phyloP scores from a whole-genome alignment of 2,888 invertebrate genomes.

The Cryptus armator region DNA sequence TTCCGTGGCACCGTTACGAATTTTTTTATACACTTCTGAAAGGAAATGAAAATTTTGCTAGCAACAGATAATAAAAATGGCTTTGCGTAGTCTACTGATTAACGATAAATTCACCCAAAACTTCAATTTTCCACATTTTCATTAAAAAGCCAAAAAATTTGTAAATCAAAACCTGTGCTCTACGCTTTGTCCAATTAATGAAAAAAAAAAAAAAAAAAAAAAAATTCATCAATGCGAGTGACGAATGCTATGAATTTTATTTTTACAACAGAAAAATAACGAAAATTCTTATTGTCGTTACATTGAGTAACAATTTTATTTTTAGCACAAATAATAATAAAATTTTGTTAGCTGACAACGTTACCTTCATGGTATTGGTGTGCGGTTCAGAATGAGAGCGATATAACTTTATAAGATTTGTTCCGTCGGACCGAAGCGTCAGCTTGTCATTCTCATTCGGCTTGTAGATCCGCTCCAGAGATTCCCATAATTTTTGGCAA shows the following conservation, averaged over 20 bases:
- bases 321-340: not conserved
- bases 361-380: conserved; percentile 41
- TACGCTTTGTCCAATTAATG: too few relatives aligned
- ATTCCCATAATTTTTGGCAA: conserved; percentile 31
- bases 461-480: conserved; percentile 28
- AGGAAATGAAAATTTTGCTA: not conserved
- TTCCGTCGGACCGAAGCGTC: not conserved
- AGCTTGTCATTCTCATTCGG: not conserved
- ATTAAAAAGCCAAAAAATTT: too few relatives aligned
- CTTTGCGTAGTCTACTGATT: too few relatives aligned
- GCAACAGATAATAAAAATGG: not conserved
- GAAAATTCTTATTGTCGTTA: too few relatives aligned
- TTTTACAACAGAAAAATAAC: not conserved
- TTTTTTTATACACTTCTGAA: conserved; percentile 40
- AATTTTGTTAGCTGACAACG: not conserved
- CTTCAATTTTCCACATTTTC: not conserved
- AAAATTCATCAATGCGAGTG: too few relatives aligned
- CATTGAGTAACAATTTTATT: too few relatives aligned
- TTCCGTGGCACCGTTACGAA: conserved; percentile 38
- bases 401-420: conserved; percentile 31
- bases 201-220: too few relatives aligned
- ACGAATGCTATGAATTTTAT: not conserved
- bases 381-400: conserved; percentile 2
- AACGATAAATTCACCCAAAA: too few relatives aligned
- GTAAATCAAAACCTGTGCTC: too few relatives aligned